Percentiles rank a stretch among this genome's conserved stretches.
These are phyloP conservation scores for Mycetomoellerius zeteki DNA, from an alignment of 1,140 invertebrate species.

Conservation along the genomic window DNA sequence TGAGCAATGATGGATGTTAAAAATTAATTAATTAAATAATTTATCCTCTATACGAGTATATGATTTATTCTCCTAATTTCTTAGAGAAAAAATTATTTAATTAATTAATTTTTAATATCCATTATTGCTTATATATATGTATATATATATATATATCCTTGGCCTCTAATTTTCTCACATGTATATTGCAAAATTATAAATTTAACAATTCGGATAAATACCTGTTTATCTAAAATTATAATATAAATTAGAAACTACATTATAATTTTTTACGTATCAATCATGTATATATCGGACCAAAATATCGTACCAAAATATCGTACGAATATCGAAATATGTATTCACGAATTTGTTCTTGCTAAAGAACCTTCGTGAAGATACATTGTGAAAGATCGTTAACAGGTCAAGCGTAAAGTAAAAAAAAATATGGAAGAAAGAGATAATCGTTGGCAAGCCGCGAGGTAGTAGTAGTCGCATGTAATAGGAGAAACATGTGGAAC, in stretches of 20 bases:
- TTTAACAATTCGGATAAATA: neutral
- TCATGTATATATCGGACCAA: neutral
- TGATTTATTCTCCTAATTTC: too few relatives aligned
- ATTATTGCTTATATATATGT: too few relatives aligned
- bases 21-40: too few relatives aligned
- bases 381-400: slow-evolving; percentile 6
- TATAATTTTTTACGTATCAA: neutral
- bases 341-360: slow-evolving; percentile 1
- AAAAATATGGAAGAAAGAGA: slow-evolving; percentile 23
- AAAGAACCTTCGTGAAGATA: neutral
- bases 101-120: too few relatives aligned
- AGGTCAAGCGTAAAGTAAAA: slow-evolving; percentile 37
- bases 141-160: too few relatives aligned
- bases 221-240: neutral
- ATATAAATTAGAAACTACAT: neutral
- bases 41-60: too few relatives aligned
- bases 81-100: too few relatives aligned
- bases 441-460: slow-evolving; percentile 27
- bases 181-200: neutral
- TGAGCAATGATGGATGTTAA: too few relatives aligned
- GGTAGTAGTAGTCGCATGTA: slow-evolving; percentile 32
- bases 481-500: slow-evolving; percentile 57
- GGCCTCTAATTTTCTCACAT: too few relatives aligned
- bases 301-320: too few relatives aligned
- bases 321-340: neutral